Evolutionary conservation across 2,888 invertebrate genomes (phyloP).

Genomic region (Macrosoma leucophasiata): DNA sequence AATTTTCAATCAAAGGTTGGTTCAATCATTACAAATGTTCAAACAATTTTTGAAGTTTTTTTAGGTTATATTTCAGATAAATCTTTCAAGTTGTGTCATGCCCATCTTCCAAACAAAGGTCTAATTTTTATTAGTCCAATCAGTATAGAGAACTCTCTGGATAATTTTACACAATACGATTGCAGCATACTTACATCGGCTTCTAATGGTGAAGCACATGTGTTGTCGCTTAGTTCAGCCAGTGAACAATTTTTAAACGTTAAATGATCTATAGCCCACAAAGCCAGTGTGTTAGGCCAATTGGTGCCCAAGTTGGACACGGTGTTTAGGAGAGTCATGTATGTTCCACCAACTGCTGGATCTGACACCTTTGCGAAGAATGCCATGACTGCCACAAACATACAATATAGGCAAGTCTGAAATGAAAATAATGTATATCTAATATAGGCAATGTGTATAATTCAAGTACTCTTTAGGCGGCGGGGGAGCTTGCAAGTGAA

Average conservation of each 20-base stretch:
- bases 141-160: background rate
- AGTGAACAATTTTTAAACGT: slow-evolving; percentile 85
- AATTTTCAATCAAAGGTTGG: no score
- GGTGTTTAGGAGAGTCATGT: slow-evolving; percentile 99
- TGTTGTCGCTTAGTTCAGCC: slow-evolving; percentile 66
- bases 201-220: slow-evolving; percentile 78
- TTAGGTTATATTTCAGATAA: slow-evolving; percentile 1
- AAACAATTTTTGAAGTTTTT: no score
- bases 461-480: no score
- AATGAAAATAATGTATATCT: slow-evolving; percentile 24
- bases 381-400: slow-evolving; percentile 98
- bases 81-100: no score
- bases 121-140: no score
- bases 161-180: background rate
- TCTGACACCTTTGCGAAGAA: slow-evolving; percentile 98
- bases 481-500: no score
- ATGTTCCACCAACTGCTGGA: slow-evolving; percentile 97
- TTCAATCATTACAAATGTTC: no score
- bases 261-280: slow-evolving; percentile 93
- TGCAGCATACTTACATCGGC: slow-evolving; percentile 80
- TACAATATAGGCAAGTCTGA: slow-evolving; percentile 93
- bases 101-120: no score
- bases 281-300: slow-evolving; percentile 94
- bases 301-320: slow-evolving; percentile 97
- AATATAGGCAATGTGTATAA: slow-evolving; percentile 5